Base-by-base conservation (phyloP, 2,113 vertebrate species). In the Rostratula benghalensis region DNA sequence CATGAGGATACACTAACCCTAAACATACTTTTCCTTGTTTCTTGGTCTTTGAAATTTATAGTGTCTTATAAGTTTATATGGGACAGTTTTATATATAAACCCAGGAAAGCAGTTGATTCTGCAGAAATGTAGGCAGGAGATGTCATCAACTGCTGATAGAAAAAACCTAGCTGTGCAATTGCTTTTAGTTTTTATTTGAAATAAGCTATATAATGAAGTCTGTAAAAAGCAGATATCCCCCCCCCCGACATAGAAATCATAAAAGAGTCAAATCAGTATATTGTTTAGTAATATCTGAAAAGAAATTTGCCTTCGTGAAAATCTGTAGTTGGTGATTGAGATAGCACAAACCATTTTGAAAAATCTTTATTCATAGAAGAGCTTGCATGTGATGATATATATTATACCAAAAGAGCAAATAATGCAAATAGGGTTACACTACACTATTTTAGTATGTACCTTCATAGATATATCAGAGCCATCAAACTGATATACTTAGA, bases 341-440 rank as follows among this genome's bases (percentile, higher is more conserved):
- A 28, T 41, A 84, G 81, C 43, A 85, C 83, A 79, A 78, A 50
- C 1, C 9, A 43, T n/a, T 39, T 48, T 81, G 69, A 80, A 88
- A 94, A 80, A 63, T 92, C 14, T 41, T 74, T 68, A 37, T 70
- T 83, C 37, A 56, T n/a, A 30, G 37, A 48, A 65, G 11, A 64
- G 19, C 60, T 90, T 92, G 30, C 22, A 57, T 89, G 64, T 75
- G n/a, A 74, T 96, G 83, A 95, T 83, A 91, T 93, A 95, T 65
- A 95, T 87, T 90, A 95, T 96, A 96, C 64, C 93, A 97, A 97
- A 97, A 88, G 21, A 48, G 63, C 59, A 71, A 96, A 74, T 63
- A 83, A 46, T 73, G 8, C 5, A n/a, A 63, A 7, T 17, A 61
- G 39, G 14, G 30, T 89, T 81, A 65, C 25, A 22, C 5, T 31